Base-by-base conservation (phyloP, 2,888 invertebrate genomes). In the Hipparchia sbordonii region DNA sequence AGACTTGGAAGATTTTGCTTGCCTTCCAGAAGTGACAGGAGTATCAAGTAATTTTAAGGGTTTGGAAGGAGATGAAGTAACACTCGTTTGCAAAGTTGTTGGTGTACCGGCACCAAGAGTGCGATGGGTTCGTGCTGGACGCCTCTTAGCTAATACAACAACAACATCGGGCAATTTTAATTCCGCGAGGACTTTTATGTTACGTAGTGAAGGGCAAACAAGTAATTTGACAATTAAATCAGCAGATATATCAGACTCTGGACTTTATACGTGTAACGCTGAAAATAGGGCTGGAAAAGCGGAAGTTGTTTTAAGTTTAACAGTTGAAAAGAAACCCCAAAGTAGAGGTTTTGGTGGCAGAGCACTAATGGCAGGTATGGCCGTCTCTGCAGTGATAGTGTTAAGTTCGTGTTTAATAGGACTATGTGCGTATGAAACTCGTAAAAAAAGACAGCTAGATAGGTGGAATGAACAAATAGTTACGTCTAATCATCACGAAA, bases 211-310 rank as follows among this genome's bases (percentile, higher is more conserved):
- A 85, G 95, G 96, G 78, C 95, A 95, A 82, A 95, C 95, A 71
- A 97, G 96, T 85, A 96, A 96, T 87, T 91, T 97, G 84, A 96
- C 96, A 6, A 96, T 97, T 77, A 94, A 95, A 80, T 95, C 96
- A 51, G 96, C 96, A 7, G 97, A 97, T 75, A 88, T 96, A 77
- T 96, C 96, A 87, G 97, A 97, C 85, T 95, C 96, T 57, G 97
- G 97, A 60, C 94, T 95, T 66, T 97, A 97, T 84, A 95, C 95
- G 62, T 97, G 97, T 83, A 94, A 95, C 71, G 97, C 97, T 0
- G 97, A 97, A 86, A 97, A 97, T 84, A 95, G 96, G 86, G 97
- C 97, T 5, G 97, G 97, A 1, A 95, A 95, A 82, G 96, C 96
- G 10, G 96, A 96, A 87, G 96, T 96, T 39, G 96, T 96, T 82